Evolutionary conservation across 1,140 invertebrate genomes (phyloP).

Genomic region (Nixonia krombeini): DNA sequence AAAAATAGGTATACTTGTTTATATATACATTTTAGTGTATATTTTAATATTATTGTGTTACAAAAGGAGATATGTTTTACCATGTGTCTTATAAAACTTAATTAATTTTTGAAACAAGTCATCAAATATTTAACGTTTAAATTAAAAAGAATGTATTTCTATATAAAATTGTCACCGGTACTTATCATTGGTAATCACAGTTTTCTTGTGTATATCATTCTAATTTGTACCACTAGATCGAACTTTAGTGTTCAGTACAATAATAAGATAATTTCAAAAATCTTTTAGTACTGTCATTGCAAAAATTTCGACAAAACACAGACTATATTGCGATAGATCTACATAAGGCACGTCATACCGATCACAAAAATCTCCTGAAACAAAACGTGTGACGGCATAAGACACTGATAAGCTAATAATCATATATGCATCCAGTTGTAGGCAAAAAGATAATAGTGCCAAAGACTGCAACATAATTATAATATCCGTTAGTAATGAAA

Average conservation of each 20-base stretch:
- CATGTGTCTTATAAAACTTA: too few species aligned
- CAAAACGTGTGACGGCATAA: slow-evolving; percentile 58
- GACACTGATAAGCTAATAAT: slow-evolving; percentile 63
- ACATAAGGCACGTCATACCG: slow-evolving; percentile 63
- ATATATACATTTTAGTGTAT: too few species aligned
- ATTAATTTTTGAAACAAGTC: too few species aligned
- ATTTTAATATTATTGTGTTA: too few species aligned
- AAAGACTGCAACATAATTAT: slow-evolving; percentile 53
- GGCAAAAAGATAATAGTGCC: slow-evolving; percentile 51
- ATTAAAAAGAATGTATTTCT: too few species aligned
- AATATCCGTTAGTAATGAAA: slow-evolving; percentile 49
- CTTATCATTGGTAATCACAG: too few species aligned
- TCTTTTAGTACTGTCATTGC: slow-evolving; percentile 59
- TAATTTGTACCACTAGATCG: too few species aligned
- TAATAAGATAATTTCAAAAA: slow-evolving; percentile 42
- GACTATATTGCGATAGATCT: slow-evolving; percentile 63
- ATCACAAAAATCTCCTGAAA: slow-evolving; percentile 66
- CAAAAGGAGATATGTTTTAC: too few species aligned
- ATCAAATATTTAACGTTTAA: too few species aligned
- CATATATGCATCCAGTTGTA: slow-evolving; percentile 52
- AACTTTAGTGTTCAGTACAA: slow-evolving; percentile 9
- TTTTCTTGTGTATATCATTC: too few species aligned
- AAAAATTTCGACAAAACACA: slow-evolving; percentile 65
- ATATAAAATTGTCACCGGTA: too few species aligned
- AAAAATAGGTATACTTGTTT: too few species aligned